Percentiles rank a stretch among this genome's conserved stretches.
These are phyloP conservation scores for Tenthredo mesomela DNA, from an alignment of 2,888 invertebrate genomes.

Conservation along the genomic window DNA sequence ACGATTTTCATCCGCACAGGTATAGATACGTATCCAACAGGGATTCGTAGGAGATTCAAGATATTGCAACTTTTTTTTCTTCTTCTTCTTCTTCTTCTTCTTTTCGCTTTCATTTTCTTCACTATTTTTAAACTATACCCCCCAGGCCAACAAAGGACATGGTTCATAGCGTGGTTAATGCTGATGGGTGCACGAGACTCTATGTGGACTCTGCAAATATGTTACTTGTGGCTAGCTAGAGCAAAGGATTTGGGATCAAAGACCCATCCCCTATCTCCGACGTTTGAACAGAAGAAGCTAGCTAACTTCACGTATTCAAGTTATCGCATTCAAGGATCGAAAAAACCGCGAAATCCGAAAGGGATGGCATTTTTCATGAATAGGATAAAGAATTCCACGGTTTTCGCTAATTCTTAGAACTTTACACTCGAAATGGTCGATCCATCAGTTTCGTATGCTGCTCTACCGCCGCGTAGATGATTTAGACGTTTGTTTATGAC, in stretches of 20 bases:
- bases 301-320: neutral
- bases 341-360: neutral
- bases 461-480: neutral
- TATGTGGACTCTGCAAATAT: neutral
- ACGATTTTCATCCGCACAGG: conserved; percentile 36
- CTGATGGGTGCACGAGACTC: neutral
- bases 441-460: neutral
- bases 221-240: neutral
- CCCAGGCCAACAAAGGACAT: neutral
- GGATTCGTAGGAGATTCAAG: conserved; percentile 30
- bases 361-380: neutral
- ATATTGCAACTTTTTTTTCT: neutral
- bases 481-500: conserved; percentile 26
- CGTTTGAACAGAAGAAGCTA: neutral
- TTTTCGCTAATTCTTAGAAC: neutral
- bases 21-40: conserved; percentile 11
- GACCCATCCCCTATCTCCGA: neutral
- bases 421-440: neutral
- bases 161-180: neutral
- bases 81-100: neutral
- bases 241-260: conserved; percentile 30
- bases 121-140: conserved; percentile 21
- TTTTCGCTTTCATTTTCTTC: neutral
- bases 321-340: neutral
- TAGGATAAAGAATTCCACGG: neutral